Conservation (phyloP, 1,140 invertebrate species). For the Teleopsis dalmanni region DNA sequence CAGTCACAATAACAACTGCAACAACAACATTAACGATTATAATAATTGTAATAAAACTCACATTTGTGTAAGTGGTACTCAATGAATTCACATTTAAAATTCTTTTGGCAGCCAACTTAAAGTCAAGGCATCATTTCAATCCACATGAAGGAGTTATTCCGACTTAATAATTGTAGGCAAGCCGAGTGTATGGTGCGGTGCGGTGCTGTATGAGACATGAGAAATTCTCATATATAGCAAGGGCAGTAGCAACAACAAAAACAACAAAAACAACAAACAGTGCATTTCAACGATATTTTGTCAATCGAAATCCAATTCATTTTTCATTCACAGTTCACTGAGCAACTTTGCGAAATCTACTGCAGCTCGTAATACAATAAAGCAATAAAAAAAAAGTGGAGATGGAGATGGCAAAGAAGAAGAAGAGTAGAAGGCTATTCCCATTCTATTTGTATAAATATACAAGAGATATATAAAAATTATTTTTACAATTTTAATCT, state of each 20-base stretch:
- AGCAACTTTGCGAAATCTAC: conserved; percentile 6
- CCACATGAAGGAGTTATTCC: too few relatives aligned
- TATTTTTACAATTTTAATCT: too few relatives aligned
- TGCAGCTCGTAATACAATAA: conserved; percentile 9
- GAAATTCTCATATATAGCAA: not conserved
- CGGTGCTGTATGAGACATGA: not conserved
- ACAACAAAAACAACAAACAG: not conserved
- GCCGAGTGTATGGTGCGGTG: too few relatives aligned
- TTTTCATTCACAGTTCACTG: conserved; percentile 32
- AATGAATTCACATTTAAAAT: conserved; percentile 24
- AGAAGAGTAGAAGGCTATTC: too few relatives aligned
- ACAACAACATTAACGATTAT: conserved; percentile 35
- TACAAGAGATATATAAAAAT: too few relatives aligned
- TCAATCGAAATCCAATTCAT: conserved; percentile 32
- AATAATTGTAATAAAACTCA: conserved; percentile 40
- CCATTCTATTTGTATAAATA: too few relatives aligned
- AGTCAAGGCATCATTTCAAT: too few relatives aligned
- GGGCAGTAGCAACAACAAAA: not conserved
- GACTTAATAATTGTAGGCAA: too few relatives aligned
- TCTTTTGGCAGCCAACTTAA: not conserved
- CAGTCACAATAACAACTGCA: not conserved
- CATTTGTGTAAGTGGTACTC: conserved; percentile 42
- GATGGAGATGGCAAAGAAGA: not conserved
- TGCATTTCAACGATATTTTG: conserved; percentile 18
- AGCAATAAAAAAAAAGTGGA: conserved; percentile 9